Evolutionary conservation across 1,140 invertebrate genomes (phyloP), one percentile per base, ranked within the genome.

Genomic region (Meloidogyne hapla): DNA sequence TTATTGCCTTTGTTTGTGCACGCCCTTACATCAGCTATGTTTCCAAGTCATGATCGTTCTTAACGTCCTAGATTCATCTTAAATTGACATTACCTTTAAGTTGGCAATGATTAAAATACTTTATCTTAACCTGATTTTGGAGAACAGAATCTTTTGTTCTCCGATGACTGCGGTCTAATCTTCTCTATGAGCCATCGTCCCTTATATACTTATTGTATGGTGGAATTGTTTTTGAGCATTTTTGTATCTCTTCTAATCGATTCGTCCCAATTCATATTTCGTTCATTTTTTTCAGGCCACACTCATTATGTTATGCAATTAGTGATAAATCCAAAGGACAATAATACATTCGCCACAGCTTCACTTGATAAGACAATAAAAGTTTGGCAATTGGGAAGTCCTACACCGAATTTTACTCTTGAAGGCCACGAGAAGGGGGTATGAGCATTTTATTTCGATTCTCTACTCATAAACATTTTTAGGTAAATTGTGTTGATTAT

Each of bases 291-390:
- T 83, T 75, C 40, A 83, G 90, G 96, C 0, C 97, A 99, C 88
- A 95, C 94, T 0, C 97, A 99, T 88, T 99, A 99, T 87, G 95
- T 99, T 0, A 99, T 99, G 97, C 95, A 99, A 88, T 93, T 99
- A 83, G 95, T 96, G 0, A 94, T 99, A 80, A 99, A 99, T 89
- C 97, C 97, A 0, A 99, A 99, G 88, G 97, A 99, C 87, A 99
- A 98, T 88, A 99, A 99, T 87, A 98, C 96, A n/a, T 99, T 99
- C 90, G 97, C 96, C 6, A 96, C 94, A 86, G 97, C 96, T 28
- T 98, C 96, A 25, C 90, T 99, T 1, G 97, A 99, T 89, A 91
- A 94, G 78, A 98, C 95, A 1, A 92, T 99, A 8, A 99, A 99
- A 91, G 93, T 97, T 13, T 98, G 95, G 95, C 95, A 98, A 85